A percentile compares a stretch with the other conserved stretches of the same genome.
Evolutionary conservation across 2,888 invertebrate species (phyloP).

Genomic region (Rotaria macrura): DNA sequence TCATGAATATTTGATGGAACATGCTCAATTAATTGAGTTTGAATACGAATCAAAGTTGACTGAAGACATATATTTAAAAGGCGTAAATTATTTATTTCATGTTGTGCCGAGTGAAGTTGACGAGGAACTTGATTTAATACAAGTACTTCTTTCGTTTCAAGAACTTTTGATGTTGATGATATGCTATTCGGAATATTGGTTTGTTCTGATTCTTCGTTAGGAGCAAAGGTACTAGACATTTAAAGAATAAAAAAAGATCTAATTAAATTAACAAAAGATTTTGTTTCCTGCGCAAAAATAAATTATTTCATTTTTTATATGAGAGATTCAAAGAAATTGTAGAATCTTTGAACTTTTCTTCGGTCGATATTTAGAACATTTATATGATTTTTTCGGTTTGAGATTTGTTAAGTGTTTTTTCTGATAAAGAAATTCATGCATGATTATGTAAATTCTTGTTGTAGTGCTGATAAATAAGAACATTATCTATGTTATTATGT

Average conservation of each 20-base stretch:
- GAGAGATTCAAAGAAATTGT: too few species aligned
- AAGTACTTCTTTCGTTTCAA: neutral
- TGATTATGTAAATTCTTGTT: too few species aligned
- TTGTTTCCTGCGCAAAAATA: neutral
- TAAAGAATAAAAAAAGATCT: neutral
- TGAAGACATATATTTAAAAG: conserved; percentile 8
- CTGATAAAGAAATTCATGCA: too few species aligned
- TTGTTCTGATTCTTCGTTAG: neutral
- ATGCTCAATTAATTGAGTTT: conserved; percentile 9
- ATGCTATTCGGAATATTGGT: neutral
- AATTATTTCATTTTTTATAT: too few species aligned
- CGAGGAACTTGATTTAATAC: neutral
- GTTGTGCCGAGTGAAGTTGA: neutral
- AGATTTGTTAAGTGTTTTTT: too few species aligned
- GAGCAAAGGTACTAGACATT: neutral
- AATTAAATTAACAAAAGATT: neutral
- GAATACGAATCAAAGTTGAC: neutral
- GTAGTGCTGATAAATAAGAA: too few species aligned
- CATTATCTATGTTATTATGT: too few species aligned
- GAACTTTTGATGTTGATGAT: neutral
- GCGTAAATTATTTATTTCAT: neutral
- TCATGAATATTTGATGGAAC: neutral
- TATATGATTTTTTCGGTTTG: too few species aligned
- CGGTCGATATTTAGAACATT: too few species aligned
- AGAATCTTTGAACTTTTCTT: too few species aligned